phyloP scores from a whole-genome alignment of 2,113 vertebrate species.

The Phalacrocorax aristotelis region DNA sequence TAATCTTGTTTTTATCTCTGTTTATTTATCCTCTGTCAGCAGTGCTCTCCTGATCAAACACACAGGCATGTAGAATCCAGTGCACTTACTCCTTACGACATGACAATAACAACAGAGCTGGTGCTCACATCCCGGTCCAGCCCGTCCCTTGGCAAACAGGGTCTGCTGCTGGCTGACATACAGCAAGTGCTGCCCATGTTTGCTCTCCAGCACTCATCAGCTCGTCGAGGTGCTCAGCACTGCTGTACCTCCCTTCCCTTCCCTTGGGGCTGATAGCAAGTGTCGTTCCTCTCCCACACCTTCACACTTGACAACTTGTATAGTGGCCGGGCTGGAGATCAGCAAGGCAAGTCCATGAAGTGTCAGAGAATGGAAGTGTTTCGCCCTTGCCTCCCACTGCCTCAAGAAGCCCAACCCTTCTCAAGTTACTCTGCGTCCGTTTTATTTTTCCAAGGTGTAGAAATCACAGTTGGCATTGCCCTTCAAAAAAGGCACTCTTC shows the following conservation, averaged over 20 bases:
- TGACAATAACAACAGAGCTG: slow-evolving; percentile 14
- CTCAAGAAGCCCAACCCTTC: not conserved
- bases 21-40: slow-evolving; percentile 67
- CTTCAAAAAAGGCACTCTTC: not conserved
- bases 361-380: not conserved
- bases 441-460: not conserved
- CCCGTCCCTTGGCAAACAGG: not conserved
- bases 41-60: slow-evolving; percentile 58
- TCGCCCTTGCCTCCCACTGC: fast-evolving
- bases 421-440: not conserved
- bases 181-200: not conserved
- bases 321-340: not conserved
- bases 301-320: not conserved
- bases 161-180: not conserved
- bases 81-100: slow-evolving; percentile 11
- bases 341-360: not conserved
- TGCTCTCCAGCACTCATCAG: not conserved
- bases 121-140: not conserved
- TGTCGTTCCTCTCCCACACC: not conserved
- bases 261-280: not conserved
- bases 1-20: slow-evolving; percentile 70
- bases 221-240: not conserved
- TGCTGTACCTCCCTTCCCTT: not conserved
- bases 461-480: not conserved
- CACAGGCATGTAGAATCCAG: slow-evolving; percentile 39